Percentiles rank a stretch among this genome's conserved stretches.
Evolutionary conservation across 2,797 vertebrate genomes (phyloP).

Genomic region (Rhinichthys osculus): DNA sequence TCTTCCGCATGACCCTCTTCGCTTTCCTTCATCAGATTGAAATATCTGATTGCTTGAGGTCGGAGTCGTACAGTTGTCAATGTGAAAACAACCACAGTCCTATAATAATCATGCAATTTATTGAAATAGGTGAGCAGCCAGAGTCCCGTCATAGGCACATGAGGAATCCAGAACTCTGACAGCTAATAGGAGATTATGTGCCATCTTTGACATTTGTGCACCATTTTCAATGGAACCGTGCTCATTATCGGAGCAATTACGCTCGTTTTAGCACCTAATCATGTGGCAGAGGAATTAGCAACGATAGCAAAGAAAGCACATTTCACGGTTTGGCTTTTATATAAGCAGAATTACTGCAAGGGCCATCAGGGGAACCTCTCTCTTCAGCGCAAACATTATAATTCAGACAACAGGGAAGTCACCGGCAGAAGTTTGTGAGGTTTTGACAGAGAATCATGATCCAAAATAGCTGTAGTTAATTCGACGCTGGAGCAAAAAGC

Average conservation of each 20-base stretch:
- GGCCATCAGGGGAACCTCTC: neutral
- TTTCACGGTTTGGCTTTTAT: slow-evolving; percentile 55
- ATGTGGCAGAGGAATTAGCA: slow-evolving; percentile 66
- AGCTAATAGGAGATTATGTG: slow-evolving; percentile 71
- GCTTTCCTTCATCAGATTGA: neutral
- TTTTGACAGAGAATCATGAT: neutral
- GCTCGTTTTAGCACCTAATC: slow-evolving; percentile 77
- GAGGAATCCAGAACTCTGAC: slow-evolving; percentile 49
- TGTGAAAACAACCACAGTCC: neutral
- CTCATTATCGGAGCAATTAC: slow-evolving; percentile 78
- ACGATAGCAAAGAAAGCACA: slow-evolving; percentile 63
- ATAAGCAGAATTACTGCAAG: slow-evolving; percentile 52
- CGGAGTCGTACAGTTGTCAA: neutral
- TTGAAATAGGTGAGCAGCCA: slow-evolving; percentile 53
- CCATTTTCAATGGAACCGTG: slow-evolving; percentile 70
- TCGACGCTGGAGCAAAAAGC: neutral
- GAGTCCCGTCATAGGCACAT: slow-evolving; percentile 51
- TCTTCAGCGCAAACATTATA: neutral
- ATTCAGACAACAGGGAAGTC: slow-evolving; percentile 3
- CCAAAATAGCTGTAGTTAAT: neutral
- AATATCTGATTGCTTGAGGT: slow-evolving; percentile 3
- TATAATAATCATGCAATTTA: slow-evolving; percentile 36
- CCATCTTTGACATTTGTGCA: slow-evolving; percentile 77
- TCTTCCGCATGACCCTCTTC: neutral
- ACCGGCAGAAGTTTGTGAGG: neutral